phyloP scores from a whole-genome alignment of 2,797 vertebrate genomes.

The Halcyon leucocephala region DNA sequence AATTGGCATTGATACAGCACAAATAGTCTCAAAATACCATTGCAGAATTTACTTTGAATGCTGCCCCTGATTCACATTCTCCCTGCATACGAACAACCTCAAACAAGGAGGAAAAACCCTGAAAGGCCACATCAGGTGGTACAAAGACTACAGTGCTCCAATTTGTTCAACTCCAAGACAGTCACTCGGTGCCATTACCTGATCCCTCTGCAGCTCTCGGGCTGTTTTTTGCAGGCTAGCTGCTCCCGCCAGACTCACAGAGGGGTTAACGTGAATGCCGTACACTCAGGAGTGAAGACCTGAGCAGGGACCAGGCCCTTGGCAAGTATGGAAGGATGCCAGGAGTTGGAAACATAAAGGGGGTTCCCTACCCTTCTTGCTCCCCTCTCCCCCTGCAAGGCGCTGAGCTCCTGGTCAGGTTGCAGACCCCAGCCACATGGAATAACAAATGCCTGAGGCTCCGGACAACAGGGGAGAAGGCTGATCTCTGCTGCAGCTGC shows the following conservation, averaged over 20 bases:
- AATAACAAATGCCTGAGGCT: slow-evolving; percentile 52
- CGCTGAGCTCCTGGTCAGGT: neutral
- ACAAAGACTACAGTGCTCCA: neutral
- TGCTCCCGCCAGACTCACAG: neutral
- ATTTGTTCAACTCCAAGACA: neutral
- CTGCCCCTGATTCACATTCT: neutral
- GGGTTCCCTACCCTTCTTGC: neutral
- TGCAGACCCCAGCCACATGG: slow-evolving; percentile 36
- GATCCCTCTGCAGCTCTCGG: neutral
- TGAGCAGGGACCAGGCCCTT: neutral
- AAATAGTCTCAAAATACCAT: neutral
- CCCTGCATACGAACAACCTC: neutral
- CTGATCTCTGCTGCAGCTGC: slow-evolving; percentile 53
- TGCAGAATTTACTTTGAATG: neutral
- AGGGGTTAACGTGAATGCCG: neutral
- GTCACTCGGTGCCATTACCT: neutral
- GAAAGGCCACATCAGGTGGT: neutral
- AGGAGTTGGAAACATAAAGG: neutral
- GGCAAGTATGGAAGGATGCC: neutral
- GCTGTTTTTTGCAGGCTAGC: neutral
- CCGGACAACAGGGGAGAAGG: slow-evolving; percentile 38
- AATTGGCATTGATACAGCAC: neutral
- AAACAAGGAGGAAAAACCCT: neutral
- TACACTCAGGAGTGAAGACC: neutral
- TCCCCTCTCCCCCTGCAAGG: neutral